Percentiles rank a stretch among this genome's conserved stretches.
Evolutionary conservation across 2,888 invertebrate species (phyloP).

Genomic region (Pherbina coryleti): DNA sequence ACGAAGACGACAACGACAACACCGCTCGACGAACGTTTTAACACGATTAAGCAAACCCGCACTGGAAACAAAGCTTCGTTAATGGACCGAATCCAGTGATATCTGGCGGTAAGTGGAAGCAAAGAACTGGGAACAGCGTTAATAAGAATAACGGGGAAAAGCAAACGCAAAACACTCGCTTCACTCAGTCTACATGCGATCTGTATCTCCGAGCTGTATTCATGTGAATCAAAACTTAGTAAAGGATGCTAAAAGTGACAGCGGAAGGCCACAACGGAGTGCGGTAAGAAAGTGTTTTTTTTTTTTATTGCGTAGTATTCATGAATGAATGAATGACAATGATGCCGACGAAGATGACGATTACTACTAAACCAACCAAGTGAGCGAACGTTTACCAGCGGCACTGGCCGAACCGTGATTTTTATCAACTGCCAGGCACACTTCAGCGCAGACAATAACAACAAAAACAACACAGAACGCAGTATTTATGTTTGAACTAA

Average conservation of each 20-base stretch:
- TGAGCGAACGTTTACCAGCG: constrained; percentile 13
- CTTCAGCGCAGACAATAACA: constrained; percentile 29
- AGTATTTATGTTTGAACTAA: not conserved
- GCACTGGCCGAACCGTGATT: constrained; percentile 17
- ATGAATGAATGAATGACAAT: constrained; percentile 41
- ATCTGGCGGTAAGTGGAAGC: constrained; percentile 19
- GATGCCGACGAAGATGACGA: constrained; percentile 47
- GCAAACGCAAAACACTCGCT: not conserved
- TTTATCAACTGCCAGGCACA: constrained; percentile 26
- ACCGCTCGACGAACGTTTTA: constrained; percentile 51
- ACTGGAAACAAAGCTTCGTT: constrained; percentile 16
- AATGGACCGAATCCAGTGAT: constrained; percentile 24
- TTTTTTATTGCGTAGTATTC: constrained; percentile 19
- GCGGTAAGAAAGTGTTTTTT: constrained; percentile 37
- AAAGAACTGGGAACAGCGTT: constrained; percentile 1
- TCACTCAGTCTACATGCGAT: not conserved
- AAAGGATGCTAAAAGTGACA: not conserved
- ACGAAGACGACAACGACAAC: constrained; percentile 34
- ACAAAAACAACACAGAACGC: constrained; percentile 9
- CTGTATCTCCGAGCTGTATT: not conserved
- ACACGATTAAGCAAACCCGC: constrained; percentile 50
- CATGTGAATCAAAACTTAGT: not conserved
- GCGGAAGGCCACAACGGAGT: not conserved
- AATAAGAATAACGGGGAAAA: not conserved
- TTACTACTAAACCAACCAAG: constrained; percentile 46